Percentiles rank a stretch among this genome's conserved stretches.
These are phyloP conservation scores for Polyodon spathula DNA, from an alignment of 2,113 vertebrate genomes.

Conservation along the genomic window DNA sequence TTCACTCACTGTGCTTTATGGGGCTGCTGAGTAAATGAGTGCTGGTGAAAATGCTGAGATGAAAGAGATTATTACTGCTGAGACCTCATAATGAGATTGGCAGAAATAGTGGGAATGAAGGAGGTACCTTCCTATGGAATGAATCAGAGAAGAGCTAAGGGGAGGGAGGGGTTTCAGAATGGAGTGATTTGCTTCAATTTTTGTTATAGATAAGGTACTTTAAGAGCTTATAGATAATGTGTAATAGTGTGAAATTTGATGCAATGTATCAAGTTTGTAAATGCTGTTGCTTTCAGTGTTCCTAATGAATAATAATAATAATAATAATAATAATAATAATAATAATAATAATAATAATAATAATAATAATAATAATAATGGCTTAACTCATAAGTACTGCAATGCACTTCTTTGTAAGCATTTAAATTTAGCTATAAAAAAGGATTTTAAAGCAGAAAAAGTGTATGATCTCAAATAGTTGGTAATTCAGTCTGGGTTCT, in stretches of 20 bases:
- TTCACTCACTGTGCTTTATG: slow-evolving; percentile 1
- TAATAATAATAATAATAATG: background rate
- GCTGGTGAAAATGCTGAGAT: background rate
- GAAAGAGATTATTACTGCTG: slow-evolving; percentile 10
- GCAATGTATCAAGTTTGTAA: background rate
- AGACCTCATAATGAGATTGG: slow-evolving; percentile 7
- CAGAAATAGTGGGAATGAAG: background rate
- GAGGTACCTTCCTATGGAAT: background rate
- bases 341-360: background rate
- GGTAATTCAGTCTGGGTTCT: no score
- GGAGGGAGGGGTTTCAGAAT: slow-evolving; percentile 5
- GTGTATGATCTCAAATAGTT: no score
- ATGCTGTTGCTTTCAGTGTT: background rate
- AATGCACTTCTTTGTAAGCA: no score
- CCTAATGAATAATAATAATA: background rate
- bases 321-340: background rate
- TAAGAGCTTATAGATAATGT: no score
- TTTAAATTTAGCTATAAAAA: no score
- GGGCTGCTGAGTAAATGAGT: slow-evolving; percentile 2
- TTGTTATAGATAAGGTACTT: background rate
- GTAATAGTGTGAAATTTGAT: no score
- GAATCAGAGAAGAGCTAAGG: background rate
- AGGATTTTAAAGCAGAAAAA: no score
- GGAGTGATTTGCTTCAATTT: background rate
- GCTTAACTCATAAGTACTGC: no score